These are phyloP conservation scores for Argynnis bischoffii DNA, from an alignment of 2,888 invertebrate genomes.

Conservation along the genomic window DNA sequence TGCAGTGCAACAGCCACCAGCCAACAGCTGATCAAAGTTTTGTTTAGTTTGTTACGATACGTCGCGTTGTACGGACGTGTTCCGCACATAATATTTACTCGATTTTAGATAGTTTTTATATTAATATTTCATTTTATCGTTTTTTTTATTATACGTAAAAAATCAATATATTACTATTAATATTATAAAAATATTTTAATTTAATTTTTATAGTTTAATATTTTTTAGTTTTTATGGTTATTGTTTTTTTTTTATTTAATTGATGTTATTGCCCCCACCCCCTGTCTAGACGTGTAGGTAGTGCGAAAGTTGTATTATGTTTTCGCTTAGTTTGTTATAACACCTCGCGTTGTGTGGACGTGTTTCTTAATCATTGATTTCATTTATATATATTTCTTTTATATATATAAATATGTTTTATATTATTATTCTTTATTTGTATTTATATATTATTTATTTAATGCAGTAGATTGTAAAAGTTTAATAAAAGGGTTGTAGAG, in stretches of 20 bases:
- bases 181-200: too few species aligned
- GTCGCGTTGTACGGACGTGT: conserved; percentile 41
- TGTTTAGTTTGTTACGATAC: conserved; percentile 43
- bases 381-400: background rate
- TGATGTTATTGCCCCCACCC: conserved; percentile 24
- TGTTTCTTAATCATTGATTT: conserved; percentile 9
- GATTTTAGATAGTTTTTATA: conserved; percentile 1
- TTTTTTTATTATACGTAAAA: background rate
- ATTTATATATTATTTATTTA: background rate
- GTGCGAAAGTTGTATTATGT: conserved; percentile 43
- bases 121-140: background rate
- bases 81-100: conserved; percentile 3
- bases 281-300: conserved; percentile 43
- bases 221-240: too few species aligned
- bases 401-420: background rate
- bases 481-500: too few species aligned
- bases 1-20: conserved; percentile 35
- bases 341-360: conserved; percentile 40
- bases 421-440: background rate
- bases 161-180: too few species aligned
- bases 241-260: too few species aligned
- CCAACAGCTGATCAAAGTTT: conserved; percentile 29
- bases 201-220: too few species aligned
- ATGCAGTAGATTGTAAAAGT: background rate
- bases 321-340: conserved; percentile 40